Conservation (phyloP, 1,140 invertebrate species). For the Littorina saxatilis region DNA sequence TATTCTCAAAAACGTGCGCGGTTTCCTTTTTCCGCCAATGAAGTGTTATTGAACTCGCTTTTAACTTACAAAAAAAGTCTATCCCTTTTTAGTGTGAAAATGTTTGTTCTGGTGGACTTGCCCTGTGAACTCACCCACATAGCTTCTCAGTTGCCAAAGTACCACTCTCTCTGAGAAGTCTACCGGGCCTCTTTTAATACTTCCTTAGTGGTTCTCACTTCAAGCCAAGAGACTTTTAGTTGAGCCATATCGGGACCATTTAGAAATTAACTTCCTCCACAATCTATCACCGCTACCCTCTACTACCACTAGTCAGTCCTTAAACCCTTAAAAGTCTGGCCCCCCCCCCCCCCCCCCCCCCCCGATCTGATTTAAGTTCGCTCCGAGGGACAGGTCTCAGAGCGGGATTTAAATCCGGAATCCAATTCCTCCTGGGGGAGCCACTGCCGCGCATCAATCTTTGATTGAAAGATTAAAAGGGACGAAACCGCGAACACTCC, state of each 20-base stretch:
- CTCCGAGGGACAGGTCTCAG: background rate
- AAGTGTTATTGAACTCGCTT: too few relatives aligned
- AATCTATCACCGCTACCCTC: background rate
- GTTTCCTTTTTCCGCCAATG: too few relatives aligned
- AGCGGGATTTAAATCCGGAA: background rate
- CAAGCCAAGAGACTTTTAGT: background rate
- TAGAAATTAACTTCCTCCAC: too few relatives aligned
- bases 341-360: too few relatives aligned
- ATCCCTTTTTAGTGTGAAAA: background rate
- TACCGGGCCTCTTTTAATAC: background rate
- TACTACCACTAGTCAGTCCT: background rate
- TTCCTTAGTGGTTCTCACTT: background rate
- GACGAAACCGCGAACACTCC: background rate
- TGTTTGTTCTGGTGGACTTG: background rate
- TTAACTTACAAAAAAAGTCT: background rate
- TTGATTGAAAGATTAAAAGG: background rate
- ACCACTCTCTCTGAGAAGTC: background rate
- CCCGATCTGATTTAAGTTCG: background rate
- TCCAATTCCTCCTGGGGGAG: background rate
- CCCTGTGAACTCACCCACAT: too few relatives aligned
- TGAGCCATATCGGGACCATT: too few relatives aligned
- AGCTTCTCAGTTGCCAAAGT: background rate
- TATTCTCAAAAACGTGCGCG: too few relatives aligned
- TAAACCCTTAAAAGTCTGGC: background rate
- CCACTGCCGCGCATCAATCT: background rate